A percentile compares a stretch with the other conserved stretches of the same genome.
These are phyloP conservation scores for Tretioscincus oriximinensis DNA, from an alignment of 2,113 vertebrate species.

Conservation along the genomic window DNA sequence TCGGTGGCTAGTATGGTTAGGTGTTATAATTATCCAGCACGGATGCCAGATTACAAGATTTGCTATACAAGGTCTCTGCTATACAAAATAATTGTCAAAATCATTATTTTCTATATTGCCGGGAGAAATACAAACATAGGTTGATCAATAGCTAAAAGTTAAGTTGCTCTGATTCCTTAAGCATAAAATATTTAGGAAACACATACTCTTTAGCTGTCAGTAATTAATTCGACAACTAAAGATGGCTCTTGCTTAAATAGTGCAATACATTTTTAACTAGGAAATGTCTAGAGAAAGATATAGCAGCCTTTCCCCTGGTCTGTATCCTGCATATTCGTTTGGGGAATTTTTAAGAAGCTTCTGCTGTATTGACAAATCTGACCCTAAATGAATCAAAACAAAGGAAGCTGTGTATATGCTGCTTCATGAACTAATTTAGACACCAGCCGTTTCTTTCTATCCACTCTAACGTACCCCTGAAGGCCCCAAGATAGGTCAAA, in stretches of 20 bases:
- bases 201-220: background rate
- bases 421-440: too few relatives aligned
- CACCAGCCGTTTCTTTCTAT: too few relatives aligned
- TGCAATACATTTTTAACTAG: background rate
- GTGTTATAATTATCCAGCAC: background rate
- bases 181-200: background rate
- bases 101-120: background rate
- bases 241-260: background rate
- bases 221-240: background rate
- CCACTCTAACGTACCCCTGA: too few relatives aligned
- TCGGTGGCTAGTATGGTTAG: background rate
- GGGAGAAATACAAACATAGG: slow-evolving; percentile 4
- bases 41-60: background rate
- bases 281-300: too few relatives aligned
- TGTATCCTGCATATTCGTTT: too few relatives aligned
- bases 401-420: too few relatives aligned
- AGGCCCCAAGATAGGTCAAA: too few relatives aligned
- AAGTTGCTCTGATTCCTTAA: background rate
- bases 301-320: too few relatives aligned
- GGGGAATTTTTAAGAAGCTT: too few relatives aligned
- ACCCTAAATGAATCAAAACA: too few relatives aligned
- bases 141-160: background rate
- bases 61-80: background rate
- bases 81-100: slow-evolving; percentile 1
- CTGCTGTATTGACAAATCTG: too few relatives aligned